phyloP scores from a whole-genome alignment of 2,113 vertebrate genomes.

The Boleophthalmus pectinirostris region DNA sequence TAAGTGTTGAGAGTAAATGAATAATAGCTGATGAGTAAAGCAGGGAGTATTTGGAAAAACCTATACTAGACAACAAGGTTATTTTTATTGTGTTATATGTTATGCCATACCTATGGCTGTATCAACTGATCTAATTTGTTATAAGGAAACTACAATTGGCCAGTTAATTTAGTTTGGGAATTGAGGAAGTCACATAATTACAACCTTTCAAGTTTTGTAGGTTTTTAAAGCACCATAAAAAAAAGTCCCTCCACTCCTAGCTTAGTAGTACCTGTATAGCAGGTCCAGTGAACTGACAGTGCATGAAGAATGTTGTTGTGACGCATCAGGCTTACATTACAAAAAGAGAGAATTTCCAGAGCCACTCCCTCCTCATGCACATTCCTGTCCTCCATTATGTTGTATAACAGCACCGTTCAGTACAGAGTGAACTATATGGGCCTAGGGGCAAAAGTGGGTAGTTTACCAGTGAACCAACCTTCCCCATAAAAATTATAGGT shows the following conservation, averaged over 20 bases:
- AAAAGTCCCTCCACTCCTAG: not conserved
- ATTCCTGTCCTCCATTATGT: conserved; percentile 45
- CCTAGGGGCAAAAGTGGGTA: not conserved
- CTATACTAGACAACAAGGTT: too few species aligned
- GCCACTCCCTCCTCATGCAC: conserved; percentile 42
- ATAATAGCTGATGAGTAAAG: too few species aligned
- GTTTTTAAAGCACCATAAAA: not conserved
- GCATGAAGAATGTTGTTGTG: not conserved
- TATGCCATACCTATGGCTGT: too few species aligned
- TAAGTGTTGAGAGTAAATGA: too few species aligned
- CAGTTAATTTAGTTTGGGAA: not conserved
- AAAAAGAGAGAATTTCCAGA: not conserved
- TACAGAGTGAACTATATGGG: not conserved
- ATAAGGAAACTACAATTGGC: not conserved
- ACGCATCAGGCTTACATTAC: not conserved
- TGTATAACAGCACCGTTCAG: conserved; percentile 22
- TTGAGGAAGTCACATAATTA: too few species aligned
- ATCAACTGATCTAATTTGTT: not conserved
- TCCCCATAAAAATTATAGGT: not conserved
- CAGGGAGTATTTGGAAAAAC: too few species aligned
- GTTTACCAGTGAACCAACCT: not conserved
- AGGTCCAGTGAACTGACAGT: not conserved
- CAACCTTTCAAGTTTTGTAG: too few species aligned
- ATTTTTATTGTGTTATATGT: too few species aligned
- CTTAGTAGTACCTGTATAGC: not conserved